Conservation (phyloP, 2,113 vertebrate genomes). For the Rhinolophus ferrumequinum region DNA sequence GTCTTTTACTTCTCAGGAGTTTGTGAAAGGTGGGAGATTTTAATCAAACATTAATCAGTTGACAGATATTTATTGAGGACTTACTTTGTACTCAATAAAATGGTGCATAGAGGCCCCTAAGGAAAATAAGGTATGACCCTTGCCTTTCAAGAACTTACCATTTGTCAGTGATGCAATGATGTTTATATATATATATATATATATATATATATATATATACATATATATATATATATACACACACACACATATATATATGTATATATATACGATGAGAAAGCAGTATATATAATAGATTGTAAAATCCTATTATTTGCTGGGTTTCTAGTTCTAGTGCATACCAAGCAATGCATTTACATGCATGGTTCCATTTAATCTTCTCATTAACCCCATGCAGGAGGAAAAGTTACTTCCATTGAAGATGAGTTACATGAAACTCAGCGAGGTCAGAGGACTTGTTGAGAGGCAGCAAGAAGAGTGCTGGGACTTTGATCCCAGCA, state of each 20-base stretch:
- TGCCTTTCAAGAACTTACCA: not conserved
- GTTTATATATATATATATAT: not conserved
- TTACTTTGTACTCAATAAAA: not conserved
- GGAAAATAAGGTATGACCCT: not conserved
- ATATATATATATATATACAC: too few relatives aligned
- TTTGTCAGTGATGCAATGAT: not conserved
- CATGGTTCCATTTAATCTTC: not conserved
- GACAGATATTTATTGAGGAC: not conserved
- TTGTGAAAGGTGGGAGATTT: not conserved
- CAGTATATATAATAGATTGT: accelerated
- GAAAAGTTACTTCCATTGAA: not conserved
- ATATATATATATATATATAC: too few relatives aligned
- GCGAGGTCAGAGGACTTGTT: not conserved
- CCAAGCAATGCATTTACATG: not conserved
- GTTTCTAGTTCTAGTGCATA: not conserved
- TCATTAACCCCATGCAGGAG: not conserved
- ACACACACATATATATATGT: too few relatives aligned
- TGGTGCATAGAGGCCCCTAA: not conserved
- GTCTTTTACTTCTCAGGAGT: not conserved
- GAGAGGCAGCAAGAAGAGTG: not conserved
- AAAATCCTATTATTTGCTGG: accelerated
- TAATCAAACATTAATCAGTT: not conserved
- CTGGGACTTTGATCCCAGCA: too few relatives aligned
- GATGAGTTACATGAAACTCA: not conserved
- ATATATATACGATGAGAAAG: not conserved